These are phyloP conservation scores for Eidolon dupreanum DNA, from an alignment of 2,797 vertebrate genomes.

Conservation along the genomic window DNA sequence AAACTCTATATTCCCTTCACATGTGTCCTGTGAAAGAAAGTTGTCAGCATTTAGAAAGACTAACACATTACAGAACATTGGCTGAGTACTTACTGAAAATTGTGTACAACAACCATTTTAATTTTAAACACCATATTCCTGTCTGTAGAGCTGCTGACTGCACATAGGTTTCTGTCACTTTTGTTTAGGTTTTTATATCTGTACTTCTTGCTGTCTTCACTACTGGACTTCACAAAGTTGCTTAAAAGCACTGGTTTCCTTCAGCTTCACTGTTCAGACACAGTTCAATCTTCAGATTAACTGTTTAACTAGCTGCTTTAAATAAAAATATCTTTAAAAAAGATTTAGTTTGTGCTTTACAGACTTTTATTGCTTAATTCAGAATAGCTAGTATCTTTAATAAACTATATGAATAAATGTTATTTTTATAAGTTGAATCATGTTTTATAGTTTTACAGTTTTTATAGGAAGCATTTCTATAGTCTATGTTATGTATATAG, in stretches of 20 bases:
- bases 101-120: not conserved
- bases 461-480: not conserved
- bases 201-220: not conserved
- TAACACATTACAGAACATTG: not conserved
- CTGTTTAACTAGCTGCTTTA: not conserved
- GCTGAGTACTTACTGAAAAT: not conserved
- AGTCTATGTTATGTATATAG: not conserved
- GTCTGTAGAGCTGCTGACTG: not conserved
- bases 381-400: not conserved
- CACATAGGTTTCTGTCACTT: not conserved
- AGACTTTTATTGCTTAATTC: conserved; percentile 28
- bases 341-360: conserved; percentile 19
- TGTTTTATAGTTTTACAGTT: not conserved
- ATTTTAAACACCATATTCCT: not conserved
- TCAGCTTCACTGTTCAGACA: not conserved
- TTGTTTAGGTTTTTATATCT: not conserved
- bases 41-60: not conserved
- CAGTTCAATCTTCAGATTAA: not conserved
- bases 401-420: not conserved
- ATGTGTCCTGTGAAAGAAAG: conserved; percentile 57
- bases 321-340: not conserved
- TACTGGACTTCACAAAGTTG: not conserved
- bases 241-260: not conserved
- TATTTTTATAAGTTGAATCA: not conserved
- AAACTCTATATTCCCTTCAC: conserved; percentile 72